These are phyloP conservation scores for Burhinus bistriatus DNA, from an alignment of 2,113 vertebrate species.

Conservation along the genomic window DNA sequence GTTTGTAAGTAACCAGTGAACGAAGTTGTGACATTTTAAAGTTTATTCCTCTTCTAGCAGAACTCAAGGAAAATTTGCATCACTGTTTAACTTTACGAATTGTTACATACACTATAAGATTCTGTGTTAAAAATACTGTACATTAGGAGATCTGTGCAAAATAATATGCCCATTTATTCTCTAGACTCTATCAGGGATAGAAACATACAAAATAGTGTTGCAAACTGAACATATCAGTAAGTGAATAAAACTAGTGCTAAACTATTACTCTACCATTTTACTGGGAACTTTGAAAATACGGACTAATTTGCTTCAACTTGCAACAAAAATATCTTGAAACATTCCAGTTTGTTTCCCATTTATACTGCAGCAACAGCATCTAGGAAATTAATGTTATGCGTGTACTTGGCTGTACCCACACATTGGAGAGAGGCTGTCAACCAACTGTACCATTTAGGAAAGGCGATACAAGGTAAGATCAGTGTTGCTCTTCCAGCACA, in stretches of 20 bases:
- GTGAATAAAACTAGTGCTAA: constrained; percentile 71
- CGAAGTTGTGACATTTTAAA: not conserved
- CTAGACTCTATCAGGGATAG: constrained; percentile 56
- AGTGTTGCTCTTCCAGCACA: constrained; percentile 16
- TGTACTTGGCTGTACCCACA: not conserved
- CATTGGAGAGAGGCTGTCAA: not conserved
- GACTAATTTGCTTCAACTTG: constrained; percentile 44
- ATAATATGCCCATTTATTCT: constrained; percentile 56
- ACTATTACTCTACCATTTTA: constrained; percentile 54
- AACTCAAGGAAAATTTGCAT: constrained; percentile 34
- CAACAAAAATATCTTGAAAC: constrained; percentile 63
- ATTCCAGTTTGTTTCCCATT: constrained; percentile 75
- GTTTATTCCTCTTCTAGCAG: constrained; percentile 6
- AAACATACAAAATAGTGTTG: constrained; percentile 69
- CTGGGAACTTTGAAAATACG: constrained; percentile 59
- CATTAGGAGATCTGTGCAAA: constrained; percentile 70
- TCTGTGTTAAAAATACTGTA: constrained; percentile 70
- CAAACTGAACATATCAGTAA: constrained; percentile 56
- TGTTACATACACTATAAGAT: constrained; percentile 43
- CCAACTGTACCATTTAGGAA: constrained; percentile 25
- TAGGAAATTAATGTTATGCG: not conserved
- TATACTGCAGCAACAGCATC: constrained; percentile 47
- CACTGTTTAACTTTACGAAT: not conserved
- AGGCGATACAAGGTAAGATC: not conserved
- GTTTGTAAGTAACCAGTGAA: constrained; percentile 1